Percentiles rank a stretch among this genome's conserved stretches.
These are phyloP conservation scores for Macropus fuliginosus DNA, from an alignment of 2,797 vertebrate species.

Conservation along the genomic window DNA sequence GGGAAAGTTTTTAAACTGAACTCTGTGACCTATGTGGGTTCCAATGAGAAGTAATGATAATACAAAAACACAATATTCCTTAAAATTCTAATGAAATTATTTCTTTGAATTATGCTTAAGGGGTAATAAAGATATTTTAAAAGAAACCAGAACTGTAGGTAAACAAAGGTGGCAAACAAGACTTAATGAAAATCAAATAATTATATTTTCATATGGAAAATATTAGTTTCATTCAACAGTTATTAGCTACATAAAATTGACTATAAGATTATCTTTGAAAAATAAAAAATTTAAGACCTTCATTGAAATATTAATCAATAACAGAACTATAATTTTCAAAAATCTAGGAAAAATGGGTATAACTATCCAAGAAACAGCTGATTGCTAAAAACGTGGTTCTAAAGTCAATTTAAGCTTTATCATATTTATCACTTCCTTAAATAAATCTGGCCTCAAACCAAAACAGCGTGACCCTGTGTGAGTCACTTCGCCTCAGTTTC, in stretches of 20 bases:
- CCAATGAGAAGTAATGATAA: neutral
- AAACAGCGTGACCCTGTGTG: neutral
- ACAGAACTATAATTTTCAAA: neutral
- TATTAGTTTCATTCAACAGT: neutral
- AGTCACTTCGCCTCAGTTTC: neutral
- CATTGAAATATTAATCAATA: neutral
- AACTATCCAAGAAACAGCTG: neutral
- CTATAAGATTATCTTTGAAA: neutral
- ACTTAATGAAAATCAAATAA: neutral
- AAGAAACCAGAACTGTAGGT: neutral
- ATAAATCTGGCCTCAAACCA: neutral
- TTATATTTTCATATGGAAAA: neutral
- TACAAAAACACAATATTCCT: neutral
- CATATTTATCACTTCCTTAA: neutral
- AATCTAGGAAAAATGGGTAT: neutral
- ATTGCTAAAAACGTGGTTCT: neutral
- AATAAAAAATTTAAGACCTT: neutral
- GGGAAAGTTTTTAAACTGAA: neutral
- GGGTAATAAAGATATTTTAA: too few species aligned
- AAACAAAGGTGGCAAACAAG: neutral
- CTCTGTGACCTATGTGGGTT: rapidly evolving
- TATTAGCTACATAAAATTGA: neutral
- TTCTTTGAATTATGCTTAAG: neutral
- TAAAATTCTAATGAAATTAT: neutral
- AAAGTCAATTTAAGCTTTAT: neutral